A percentile compares a stretch with the other conserved stretches of the same genome.
These are phyloP conservation scores for Myrmecobius fasciatus DNA, from an alignment of 2,113 vertebrate species.

Conservation along the genomic window DNA sequence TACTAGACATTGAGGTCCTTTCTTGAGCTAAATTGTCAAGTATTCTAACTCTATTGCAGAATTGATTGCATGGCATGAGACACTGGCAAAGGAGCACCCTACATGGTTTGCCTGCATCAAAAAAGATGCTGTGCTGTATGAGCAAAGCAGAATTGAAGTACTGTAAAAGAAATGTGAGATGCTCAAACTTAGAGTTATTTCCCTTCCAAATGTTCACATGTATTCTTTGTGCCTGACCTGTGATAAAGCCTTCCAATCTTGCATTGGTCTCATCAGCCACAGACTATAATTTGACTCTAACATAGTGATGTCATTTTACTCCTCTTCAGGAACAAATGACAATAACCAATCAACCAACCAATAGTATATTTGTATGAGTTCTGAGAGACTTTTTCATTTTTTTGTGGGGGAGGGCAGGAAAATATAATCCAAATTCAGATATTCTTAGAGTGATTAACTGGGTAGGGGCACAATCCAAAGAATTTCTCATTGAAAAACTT, in stretches of 20 bases:
- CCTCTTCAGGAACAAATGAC: not conserved
- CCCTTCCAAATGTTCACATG: not conserved
- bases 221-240: not conserved
- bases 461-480: not conserved
- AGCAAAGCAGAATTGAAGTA: not conserved
- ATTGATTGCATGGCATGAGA: not conserved
- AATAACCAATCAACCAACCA: too few species aligned
- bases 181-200: not conserved
- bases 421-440: not conserved
- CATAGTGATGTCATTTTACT: not conserved
- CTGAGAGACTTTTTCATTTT: not conserved
- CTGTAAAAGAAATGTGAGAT: not conserved
- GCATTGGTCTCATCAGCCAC: not conserved
- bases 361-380: not conserved
- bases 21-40: not conserved
- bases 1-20: not conserved
- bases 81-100: not conserved
- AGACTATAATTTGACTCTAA: not conserved
- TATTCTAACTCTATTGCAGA: not conserved
- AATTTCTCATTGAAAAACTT: not conserved
- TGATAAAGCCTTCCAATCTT: not conserved
- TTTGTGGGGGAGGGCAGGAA: not conserved
- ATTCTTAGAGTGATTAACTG: not conserved
- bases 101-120: not conserved
- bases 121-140: not conserved